Base-by-base conservation (phyloP, 2,113 vertebrate genomes). In the Pristiophorus japonicus region DNA sequence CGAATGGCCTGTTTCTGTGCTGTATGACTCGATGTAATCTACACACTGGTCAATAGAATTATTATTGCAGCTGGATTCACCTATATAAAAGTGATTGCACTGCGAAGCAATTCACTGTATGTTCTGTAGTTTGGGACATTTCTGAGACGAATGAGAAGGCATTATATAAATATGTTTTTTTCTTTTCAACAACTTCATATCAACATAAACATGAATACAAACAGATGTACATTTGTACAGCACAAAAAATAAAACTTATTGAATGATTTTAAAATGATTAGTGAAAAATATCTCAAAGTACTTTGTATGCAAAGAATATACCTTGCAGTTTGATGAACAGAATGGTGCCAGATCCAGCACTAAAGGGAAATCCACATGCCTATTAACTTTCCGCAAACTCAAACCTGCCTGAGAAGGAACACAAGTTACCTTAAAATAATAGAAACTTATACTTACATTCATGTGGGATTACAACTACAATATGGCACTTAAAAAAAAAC, bases 301-400 rank as follows among this genome's bases (percentile, higher is more conserved):
- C 8, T 94, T 47, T 30, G 38, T 67, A 45, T 30, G 65, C 24
- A 70, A 73, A 91, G 51, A 63, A 55, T 42, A 38, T 98, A 99
- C 99, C 98, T 99, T 99, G 98, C 99, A 99, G 95, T 97, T 97
- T 55, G 97, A 98, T 63, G 99, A 98, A 97, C 99, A 99, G 96
- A 99, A 99, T 0, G 99, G 98, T 96, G 99, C 98, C 95, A 99
- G 97, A 96, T 99, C 99, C 97, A 99, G 97, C 95, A 98, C 95
- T 38, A 99, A 96, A 27, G 99, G 98, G 96, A 99, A 99, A 97
- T 99, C 99, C 94, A 99, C 99, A 45, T 99, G 99, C 95, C 98
- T 98, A 96, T 99, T 99, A 87, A 99, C 99, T 96, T 99, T 99
- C 88, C 98, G 98, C 95, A 99, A 97, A 97, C 98, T 99, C 98